Conservation (phyloP, 92 coral and sea anemone species). For the Galaxea fascicularis region DNA sequence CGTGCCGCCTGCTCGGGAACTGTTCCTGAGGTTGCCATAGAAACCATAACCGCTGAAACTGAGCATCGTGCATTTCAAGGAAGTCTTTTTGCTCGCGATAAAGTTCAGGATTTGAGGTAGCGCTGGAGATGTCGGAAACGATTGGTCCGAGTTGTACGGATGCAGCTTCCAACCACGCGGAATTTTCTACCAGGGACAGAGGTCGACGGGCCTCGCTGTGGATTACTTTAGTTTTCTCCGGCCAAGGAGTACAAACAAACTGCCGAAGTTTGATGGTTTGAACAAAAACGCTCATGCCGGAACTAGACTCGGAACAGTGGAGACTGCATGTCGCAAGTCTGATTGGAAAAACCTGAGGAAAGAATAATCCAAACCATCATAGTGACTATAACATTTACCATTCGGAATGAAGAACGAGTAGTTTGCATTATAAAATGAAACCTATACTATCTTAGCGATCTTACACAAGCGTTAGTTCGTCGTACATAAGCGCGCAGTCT, state of each 20-base stretch:
- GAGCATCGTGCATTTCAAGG: slow-evolving; percentile 87
- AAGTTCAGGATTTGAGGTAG: slow-evolving; percentile 60
- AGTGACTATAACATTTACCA: no score
- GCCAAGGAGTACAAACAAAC: slow-evolving; percentile 87
- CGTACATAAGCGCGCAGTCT: no score
- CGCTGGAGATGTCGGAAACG: slow-evolving; percentile 86
- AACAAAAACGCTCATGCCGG: slow-evolving; percentile 84
- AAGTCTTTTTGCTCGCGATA: slow-evolving; percentile 85
- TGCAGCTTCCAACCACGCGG: slow-evolving; percentile 94
- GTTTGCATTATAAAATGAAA: no score
- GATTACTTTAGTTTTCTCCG: slow-evolving; percentile 63
- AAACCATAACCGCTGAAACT: slow-evolving; percentile 91
- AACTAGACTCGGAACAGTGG: slow-evolving; percentile 78
- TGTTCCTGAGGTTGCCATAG: slow-evolving; percentile 83
- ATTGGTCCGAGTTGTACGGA: slow-evolving; percentile 88
- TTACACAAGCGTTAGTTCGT: no score
- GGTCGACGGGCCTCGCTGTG: slow-evolving; percentile 81
- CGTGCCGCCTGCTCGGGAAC: slow-evolving; percentile 57
- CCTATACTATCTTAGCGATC: no score
- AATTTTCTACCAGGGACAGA: slow-evolving; percentile 80
- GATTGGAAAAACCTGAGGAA: slow-evolving; percentile 79
- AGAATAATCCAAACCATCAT: no score
- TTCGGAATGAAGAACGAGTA: no score
- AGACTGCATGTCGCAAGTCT: slow-evolving; percentile 94
- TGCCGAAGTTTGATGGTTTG: slow-evolving; percentile 90